A percentile compares a stretch with the other conserved stretches of the same genome.
These are phyloP conservation scores for Clistopyga incitator DNA, from an alignment of 2,888 invertebrate species.

Conservation along the genomic window DNA sequence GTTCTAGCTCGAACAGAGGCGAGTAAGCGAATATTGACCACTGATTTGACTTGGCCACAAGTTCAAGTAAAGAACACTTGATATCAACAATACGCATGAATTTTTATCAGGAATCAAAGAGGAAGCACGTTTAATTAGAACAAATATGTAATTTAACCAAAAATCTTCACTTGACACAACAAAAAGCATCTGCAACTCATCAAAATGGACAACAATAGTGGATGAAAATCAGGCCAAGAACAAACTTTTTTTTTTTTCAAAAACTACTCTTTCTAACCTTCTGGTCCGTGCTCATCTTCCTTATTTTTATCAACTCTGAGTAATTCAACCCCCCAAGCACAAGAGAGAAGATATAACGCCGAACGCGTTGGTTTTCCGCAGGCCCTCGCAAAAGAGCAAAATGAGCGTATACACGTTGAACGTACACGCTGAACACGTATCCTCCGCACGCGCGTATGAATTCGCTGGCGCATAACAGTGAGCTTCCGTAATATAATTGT, in stretches of 20 bases:
- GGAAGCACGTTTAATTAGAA: no score
- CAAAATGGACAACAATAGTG: background rate
- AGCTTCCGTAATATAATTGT: constrained; percentile 83
- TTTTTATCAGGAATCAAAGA: no score
- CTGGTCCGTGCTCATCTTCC: background rate
- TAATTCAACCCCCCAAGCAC: constrained; percentile 35
- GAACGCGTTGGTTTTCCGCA: background rate
- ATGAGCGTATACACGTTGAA: constrained; percentile 45
- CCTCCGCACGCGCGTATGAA: constrained; percentile 80
- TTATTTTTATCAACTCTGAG: constrained; percentile 24
- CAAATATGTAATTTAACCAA: no score
- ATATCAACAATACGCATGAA: no score
- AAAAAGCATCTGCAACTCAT: no score
- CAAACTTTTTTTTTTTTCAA: background rate
- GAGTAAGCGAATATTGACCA: background rate
- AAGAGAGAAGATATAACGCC: constrained; percentile 27
- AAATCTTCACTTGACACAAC: no score
- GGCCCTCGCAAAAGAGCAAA: constrained; percentile 17
- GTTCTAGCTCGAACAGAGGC: background rate
- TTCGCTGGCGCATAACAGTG: constrained; percentile 80
- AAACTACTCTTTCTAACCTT: background rate
- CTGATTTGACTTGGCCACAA: no score
- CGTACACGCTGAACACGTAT: constrained; percentile 55
- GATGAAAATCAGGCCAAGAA: background rate
- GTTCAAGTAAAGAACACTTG: no score